Evolutionary conservation across 2,888 invertebrate genomes (phyloP), one percentile per base, ranked within the genome.

Genomic region (Copidosoma aretas): DNA sequence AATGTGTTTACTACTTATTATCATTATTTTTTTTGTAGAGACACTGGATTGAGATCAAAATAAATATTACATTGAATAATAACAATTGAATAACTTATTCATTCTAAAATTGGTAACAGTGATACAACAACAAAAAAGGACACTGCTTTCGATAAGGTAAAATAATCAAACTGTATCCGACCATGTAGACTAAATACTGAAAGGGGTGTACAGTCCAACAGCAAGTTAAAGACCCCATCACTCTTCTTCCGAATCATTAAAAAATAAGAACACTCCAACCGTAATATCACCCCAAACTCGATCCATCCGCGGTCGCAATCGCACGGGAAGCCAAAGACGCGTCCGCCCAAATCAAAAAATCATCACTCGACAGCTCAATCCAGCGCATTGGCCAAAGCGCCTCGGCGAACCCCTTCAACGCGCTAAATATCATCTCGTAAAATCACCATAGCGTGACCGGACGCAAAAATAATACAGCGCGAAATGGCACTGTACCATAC

Each of bases 361-460:
- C 62, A 64, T 64, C 8, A 8, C 32, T 32, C 32, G 8, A 32
- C 32, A 8, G 8, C 32, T 32, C 8, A 32, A 32, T 8, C 4
- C 32, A 32, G 32, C 32, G 3, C 8, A 32, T 32, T 3, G 32
- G 4, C 8, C 32, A 32, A 32, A 32, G 25, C 46, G 8, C 32
- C 25, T 32, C 14, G 14, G 41, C 41, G 22, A 25, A 19, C 60
- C 51, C 24, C 49, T 24, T 19, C 2, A 19, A 49, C 32, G 60
- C 51, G 12, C 43, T 46, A 57, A 32, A 25, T 19, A 49, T 46
- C 32, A 60, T 14, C 19, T 1, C 21, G 49, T 59, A 60, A 59
- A 60, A 63, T 59, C 57, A 63, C 63, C 63, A 67, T 63, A 63
- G 64, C 68, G 60, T 51, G 54, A 68, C 68, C 64, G 25, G 57